Conservation (phyloP, 2,888 invertebrate genomes). For the Polydrusus tereticollis region DNA sequence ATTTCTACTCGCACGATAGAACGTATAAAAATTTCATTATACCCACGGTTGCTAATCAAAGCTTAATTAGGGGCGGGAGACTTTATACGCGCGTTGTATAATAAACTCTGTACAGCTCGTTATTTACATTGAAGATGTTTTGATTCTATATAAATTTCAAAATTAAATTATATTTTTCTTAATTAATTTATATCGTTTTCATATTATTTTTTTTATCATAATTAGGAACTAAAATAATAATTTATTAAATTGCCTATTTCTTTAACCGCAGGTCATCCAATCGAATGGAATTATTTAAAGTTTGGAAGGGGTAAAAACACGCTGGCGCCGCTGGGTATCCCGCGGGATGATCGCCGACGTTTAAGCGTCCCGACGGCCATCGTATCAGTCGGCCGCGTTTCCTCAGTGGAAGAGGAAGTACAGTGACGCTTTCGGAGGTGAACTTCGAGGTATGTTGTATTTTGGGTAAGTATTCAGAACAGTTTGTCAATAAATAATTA, state of each 20-base stretch:
- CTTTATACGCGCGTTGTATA: too few species aligned
- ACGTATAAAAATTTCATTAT: too few species aligned
- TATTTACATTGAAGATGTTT: too few species aligned
- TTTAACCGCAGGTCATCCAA: constrained; percentile 31
- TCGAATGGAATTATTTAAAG: constrained; percentile 36
- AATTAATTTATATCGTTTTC: too few species aligned
- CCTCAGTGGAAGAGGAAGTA: constrained; percentile 27
- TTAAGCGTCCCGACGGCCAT: constrained; percentile 39
- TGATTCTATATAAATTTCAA: too few species aligned
- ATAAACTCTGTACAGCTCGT: too few species aligned
- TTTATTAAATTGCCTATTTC: constrained; percentile 1
- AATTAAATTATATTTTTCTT: too few species aligned
- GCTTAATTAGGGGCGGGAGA: too few species aligned
- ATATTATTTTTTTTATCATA: too few species aligned
- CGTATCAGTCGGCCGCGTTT: constrained; percentile 44
- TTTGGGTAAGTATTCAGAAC: constrained; percentile 25
- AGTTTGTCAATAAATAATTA: not conserved
- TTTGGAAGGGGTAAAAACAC: constrained; percentile 40
- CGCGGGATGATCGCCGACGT: constrained; percentile 43
- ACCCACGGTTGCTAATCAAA: too few species aligned
- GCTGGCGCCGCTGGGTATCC: constrained; percentile 47
- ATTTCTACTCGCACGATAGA: too few species aligned
- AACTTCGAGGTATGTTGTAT: constrained; percentile 9
- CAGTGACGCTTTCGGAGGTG: constrained; percentile 19
- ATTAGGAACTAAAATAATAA: too few species aligned